These are phyloP conservation scores for Megaptera novaeangliae DNA, from an alignment of 2,113 vertebrate genomes.

Conservation along the genomic window DNA sequence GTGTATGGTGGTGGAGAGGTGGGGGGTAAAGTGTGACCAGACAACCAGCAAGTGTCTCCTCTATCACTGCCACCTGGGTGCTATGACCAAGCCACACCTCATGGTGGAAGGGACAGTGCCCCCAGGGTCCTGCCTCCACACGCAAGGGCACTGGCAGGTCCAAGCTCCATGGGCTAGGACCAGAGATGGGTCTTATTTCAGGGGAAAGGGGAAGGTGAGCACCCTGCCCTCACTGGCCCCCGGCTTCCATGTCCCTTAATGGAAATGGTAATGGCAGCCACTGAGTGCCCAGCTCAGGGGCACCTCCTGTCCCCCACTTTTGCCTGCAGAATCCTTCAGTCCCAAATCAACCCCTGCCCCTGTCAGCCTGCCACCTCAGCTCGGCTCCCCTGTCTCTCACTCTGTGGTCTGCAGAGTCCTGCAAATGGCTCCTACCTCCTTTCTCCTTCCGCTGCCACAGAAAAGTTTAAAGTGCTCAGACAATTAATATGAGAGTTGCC, in stretches of 20 bases:
- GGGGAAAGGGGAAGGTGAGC: background rate
- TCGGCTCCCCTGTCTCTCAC: background rate
- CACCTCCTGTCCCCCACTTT: background rate
- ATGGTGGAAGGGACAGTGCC: background rate
- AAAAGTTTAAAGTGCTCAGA: constrained; percentile 86
- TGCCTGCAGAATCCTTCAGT: constrained; percentile 19
- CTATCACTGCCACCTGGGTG: background rate
- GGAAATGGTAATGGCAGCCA: background rate
- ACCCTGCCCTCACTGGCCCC: background rate
- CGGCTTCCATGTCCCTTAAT: background rate
- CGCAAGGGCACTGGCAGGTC: background rate
- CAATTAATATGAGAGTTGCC: constrained; percentile 95
- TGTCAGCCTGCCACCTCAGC: background rate
- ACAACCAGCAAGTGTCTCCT: background rate
- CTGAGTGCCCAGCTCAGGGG: background rate
- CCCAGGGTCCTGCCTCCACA: background rate
- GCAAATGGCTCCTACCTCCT: constrained; percentile 71
- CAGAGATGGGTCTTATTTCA: background rate
- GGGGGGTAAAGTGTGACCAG: background rate
- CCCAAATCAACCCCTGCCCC: background rate
- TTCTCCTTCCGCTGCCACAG: constrained; percentile 81
- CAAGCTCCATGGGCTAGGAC: background rate
- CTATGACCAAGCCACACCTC: background rate
- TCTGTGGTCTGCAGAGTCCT: background rate
- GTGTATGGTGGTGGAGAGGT: background rate